phyloP scores from a whole-genome alignment of 2,888 invertebrate genomes.

The Lydus trimaculatus region DNA sequence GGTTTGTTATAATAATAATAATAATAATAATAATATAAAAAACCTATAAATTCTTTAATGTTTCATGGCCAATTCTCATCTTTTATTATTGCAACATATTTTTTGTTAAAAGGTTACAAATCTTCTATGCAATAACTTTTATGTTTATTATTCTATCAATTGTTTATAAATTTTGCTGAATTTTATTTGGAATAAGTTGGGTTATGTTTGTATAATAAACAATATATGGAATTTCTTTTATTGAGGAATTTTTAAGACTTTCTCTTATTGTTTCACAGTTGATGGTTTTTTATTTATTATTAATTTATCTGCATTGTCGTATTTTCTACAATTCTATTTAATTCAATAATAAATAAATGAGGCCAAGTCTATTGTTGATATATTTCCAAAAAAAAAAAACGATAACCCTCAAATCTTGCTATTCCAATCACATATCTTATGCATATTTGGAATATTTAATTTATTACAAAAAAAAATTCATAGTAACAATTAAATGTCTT shows the following conservation, averaged over 20 bases:
- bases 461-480: too few species aligned
- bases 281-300: neutral
- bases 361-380: neutral
- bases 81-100: neutral
- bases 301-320: neutral
- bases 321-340: too few species aligned
- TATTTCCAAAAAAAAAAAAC: too few species aligned
- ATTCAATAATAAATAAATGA: too few species aligned
- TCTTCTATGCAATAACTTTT: neutral
- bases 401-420: neutral
- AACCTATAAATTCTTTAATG: neutral
- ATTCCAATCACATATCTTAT: neutral
- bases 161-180: too few species aligned
- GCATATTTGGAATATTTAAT: neutral
- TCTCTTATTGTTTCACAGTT: neutral
- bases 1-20: too few species aligned
- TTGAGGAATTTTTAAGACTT: neutral
- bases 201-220: neutral
- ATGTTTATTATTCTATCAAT: neutral
- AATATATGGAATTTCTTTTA: neutral
- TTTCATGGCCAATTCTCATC: conserved; percentile 1
- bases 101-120: neutral
- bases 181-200: too few species aligned
- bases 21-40: neutral
- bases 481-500: too few species aligned